Evolutionary conservation across 2,888 invertebrate genomes (phyloP).

Genomic region (Apantesis nais): DNA sequence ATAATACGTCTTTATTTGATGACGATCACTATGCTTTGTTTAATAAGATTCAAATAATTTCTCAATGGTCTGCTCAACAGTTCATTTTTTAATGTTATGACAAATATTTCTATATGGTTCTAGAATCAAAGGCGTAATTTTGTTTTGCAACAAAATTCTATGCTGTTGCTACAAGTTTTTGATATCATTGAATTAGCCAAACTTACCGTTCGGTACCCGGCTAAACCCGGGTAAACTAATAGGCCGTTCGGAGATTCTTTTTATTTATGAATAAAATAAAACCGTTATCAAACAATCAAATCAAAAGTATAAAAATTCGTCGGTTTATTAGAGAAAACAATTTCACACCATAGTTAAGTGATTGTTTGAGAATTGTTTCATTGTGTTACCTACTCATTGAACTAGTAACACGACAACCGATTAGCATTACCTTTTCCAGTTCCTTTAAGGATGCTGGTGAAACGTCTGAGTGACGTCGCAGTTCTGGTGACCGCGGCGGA

Average conservation of each 20-base stretch:
- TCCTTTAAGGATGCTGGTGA: constrained; percentile 95
- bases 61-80: not conserved
- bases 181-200: no score
- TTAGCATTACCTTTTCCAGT: constrained; percentile 91
- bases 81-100: not conserved
- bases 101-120: not conserved
- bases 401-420: constrained; percentile 14
- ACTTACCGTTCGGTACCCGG: no score
- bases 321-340: not conserved
- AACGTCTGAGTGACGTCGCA: constrained; percentile 93
- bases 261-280: not conserved
- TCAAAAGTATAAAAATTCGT: not conserved
- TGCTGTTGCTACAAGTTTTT: no score
- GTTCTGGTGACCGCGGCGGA: constrained; percentile 93
- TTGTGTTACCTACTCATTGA: not conserved
- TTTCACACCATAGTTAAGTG: not conserved
- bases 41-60: not conserved
- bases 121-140: not conserved
- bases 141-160: not conserved
- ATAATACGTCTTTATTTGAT: not conserved
- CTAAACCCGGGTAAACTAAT: no score
- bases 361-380: not conserved
- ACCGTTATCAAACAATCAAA: not conserved
- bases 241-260: not conserved
- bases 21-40: not conserved